Conservation (phyloP, 2,888 invertebrate genomes). For the Elegia similella region DNA sequence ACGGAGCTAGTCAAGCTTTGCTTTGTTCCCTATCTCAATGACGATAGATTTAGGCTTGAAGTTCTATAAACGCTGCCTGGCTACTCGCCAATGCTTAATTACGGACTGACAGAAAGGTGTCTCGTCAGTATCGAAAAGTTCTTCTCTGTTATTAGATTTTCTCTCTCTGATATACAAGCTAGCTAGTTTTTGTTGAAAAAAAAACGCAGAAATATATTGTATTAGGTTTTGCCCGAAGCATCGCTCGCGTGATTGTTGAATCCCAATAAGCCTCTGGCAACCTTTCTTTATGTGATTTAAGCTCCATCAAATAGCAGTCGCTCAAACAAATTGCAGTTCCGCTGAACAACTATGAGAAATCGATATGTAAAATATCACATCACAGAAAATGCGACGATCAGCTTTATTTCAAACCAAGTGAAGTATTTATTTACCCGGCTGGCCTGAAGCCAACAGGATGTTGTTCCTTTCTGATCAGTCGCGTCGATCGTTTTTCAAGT, state of each 20-base stretch:
- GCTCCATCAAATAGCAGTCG: too few species aligned
- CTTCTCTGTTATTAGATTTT: not conserved
- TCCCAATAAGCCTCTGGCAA: too few species aligned
- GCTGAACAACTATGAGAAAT: too few species aligned
- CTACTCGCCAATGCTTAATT: not conserved
- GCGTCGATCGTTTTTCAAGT: constrained; percentile 51
- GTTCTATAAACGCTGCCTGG: not conserved
- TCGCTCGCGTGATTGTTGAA: too few species aligned
- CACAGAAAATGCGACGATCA: not conserved
- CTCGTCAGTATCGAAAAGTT: not conserved
- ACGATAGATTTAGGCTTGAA: not conserved
- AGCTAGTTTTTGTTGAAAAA: too few species aligned
- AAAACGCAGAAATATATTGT: too few species aligned
- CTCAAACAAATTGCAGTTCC: too few species aligned
- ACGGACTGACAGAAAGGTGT: not conserved
- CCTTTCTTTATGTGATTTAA: too few species aligned
- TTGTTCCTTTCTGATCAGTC: constrained; percentile 51
- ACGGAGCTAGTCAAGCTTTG: too few species aligned
- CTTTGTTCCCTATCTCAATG: too few species aligned
- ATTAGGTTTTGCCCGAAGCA: too few species aligned
- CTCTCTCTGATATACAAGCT: too few species aligned
- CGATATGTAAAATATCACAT: not conserved
- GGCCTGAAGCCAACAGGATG: constrained; percentile 62
- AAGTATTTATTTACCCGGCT: constrained; percentile 23
- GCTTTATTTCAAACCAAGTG: not conserved